Conservation (phyloP, 2,113 vertebrate species). For the Chaetops frenatus region DNA sequence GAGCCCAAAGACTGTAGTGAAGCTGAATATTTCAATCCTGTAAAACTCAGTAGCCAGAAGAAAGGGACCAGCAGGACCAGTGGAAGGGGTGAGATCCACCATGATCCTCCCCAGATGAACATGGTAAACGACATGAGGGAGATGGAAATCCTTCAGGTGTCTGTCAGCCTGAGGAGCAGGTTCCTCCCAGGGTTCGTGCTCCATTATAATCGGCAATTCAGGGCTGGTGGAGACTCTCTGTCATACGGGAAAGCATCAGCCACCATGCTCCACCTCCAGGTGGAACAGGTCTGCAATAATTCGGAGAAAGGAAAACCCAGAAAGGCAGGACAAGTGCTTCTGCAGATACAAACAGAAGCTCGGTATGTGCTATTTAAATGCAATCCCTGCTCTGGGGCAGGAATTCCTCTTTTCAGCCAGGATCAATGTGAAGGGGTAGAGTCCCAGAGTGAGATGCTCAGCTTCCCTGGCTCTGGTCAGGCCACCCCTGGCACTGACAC, state of each 20-base stretch:
- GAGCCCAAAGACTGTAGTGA: background rate
- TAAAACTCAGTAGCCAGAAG: background rate
- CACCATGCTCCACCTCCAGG: background rate
- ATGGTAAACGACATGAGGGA: background rate
- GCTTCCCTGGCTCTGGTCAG: background rate
- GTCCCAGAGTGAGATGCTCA: background rate
- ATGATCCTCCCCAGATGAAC: background rate
- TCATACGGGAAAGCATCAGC: rapidly evolving
- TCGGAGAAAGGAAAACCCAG: background rate
- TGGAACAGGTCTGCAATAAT: background rate
- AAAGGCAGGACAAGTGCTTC: background rate
- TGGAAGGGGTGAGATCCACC: background rate
- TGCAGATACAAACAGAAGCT: background rate
- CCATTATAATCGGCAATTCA: background rate
- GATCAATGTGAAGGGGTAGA: background rate
- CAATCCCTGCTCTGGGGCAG: background rate
- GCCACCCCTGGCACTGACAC: background rate
- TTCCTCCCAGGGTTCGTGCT: rapidly evolving
- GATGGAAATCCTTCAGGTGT: background rate
- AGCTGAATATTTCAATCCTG: background rate
- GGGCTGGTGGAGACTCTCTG: background rate
- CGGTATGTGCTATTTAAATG: background rate
- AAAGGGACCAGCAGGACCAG: background rate
- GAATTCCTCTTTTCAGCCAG: background rate
- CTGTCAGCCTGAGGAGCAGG: background rate